These are phyloP conservation scores for Heliconius cydno DNA, from an alignment of 2,888 invertebrate genomes.

Conservation along the genomic window DNA sequence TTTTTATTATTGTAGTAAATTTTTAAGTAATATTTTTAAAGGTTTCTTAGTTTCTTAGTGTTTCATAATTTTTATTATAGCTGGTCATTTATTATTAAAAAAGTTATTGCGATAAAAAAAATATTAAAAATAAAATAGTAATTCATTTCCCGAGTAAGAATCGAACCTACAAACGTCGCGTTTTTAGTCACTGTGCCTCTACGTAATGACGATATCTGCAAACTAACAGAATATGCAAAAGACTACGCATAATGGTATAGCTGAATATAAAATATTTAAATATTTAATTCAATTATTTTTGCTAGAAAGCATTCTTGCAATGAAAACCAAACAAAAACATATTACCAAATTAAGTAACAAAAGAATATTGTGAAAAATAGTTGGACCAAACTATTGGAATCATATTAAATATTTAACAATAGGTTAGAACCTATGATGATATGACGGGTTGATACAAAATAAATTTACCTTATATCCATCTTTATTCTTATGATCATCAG, in stretches of 20 bases:
- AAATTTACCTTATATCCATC: conserved; percentile 87
- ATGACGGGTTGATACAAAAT: too few relatives aligned
- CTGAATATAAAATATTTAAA: neutral
- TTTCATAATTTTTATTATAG: neutral
- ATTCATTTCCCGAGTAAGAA: neutral
- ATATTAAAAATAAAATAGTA: neutral
- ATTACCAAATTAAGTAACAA: neutral
- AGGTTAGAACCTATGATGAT: too few relatives aligned
- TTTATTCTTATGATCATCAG: conserved; percentile 85
- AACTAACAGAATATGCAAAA: neutral
- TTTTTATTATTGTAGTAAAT: neutral
- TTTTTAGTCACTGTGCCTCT: too few relatives aligned
- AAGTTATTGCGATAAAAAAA: too few relatives aligned
- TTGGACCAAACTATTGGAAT: neutral
- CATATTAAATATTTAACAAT: too few relatives aligned
- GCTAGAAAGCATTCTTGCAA: too few relatives aligned
- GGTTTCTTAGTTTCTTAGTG: neutral
- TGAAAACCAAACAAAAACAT: too few relatives aligned
- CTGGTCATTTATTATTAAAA: too few relatives aligned
- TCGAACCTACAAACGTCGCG: neutral
- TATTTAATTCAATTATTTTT: neutral
- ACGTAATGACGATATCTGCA: neutral
- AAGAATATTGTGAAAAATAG: neutral
- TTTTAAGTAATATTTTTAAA: neutral
- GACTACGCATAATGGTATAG: neutral